A percentile compares a stretch with the other conserved stretches of the same genome.
These are phyloP conservation scores for Eucriotettix oculatus DNA, from an alignment of 2,888 invertebrate genomes.

Conservation along the genomic window DNA sequence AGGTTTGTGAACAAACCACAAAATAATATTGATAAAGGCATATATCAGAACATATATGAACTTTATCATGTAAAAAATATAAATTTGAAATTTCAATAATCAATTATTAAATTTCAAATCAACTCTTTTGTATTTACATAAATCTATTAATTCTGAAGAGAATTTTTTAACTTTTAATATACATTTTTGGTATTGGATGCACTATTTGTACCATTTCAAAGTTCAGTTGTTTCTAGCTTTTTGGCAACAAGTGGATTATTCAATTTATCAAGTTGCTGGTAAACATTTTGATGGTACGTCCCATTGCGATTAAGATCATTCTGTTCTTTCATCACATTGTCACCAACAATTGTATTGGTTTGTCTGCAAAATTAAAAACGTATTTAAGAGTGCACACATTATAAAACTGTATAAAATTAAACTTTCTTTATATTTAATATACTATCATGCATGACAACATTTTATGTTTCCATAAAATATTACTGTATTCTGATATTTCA, in stretches of 20 bases:
- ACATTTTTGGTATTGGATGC: background rate
- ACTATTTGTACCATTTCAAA: slow-evolving; percentile 24
- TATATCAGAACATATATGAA: too few species aligned
- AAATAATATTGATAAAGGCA: too few species aligned
- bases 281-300: slow-evolving; percentile 40
- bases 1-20: too few species aligned
- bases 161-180: background rate
- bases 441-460: too few species aligned
- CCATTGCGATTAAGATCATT: slow-evolving; percentile 23
- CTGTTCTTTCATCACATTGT: slow-evolving; percentile 20
- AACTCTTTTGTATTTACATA: too few species aligned
- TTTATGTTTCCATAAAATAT: too few species aligned
- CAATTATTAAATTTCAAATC: too few species aligned
- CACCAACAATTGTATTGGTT: slow-evolving; percentile 16
- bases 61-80: too few species aligned
- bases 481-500: too few species aligned
- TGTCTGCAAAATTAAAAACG: slow-evolving; percentile 12
- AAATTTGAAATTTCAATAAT: too few species aligned
- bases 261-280: slow-evolving; percentile 52
- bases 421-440: too few species aligned
- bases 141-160: too few species aligned
- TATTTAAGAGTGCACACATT: slow-evolving; percentile 1
- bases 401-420: background rate
- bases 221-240: slow-evolving; percentile 66
- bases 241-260: slow-evolving; percentile 45